Percentiles rank a stretch among this genome's conserved stretches.
These are phyloP conservation scores for Platypus cylindrus DNA, from an alignment of 2,888 invertebrate species.

Conservation along the genomic window DNA sequence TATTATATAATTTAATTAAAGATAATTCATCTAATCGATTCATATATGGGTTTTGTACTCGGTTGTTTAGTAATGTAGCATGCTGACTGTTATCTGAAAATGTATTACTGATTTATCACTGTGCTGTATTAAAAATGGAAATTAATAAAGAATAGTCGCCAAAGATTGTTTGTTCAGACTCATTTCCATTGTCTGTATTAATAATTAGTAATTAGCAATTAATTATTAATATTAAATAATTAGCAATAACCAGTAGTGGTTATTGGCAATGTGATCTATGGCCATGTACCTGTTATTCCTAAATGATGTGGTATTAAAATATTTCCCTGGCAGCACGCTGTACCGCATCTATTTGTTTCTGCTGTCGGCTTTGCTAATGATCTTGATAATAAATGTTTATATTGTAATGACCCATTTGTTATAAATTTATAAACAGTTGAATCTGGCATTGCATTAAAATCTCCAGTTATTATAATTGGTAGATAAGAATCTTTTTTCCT, in stretches of 20 bases:
- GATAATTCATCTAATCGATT: constrained; percentile 21
- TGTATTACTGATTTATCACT: too few relatives aligned
- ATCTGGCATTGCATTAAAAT: constrained; percentile 75
- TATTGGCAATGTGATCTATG: too few relatives aligned
- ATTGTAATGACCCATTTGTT: constrained; percentile 45
- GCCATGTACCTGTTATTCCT: constrained; percentile 41
- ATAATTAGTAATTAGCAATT: too few relatives aligned
- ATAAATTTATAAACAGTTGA: constrained; percentile 61
- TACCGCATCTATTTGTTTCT: constrained; percentile 3
- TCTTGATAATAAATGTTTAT: constrained; percentile 29
- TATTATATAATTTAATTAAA: constrained; percentile 28
- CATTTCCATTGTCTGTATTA: too few relatives aligned
- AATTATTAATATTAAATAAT: too few relatives aligned
- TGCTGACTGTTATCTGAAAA: constrained; percentile 32
- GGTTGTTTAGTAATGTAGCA: constrained; percentile 21
- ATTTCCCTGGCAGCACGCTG: constrained; percentile 19
- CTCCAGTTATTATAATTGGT: constrained; percentile 82
- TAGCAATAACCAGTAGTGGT: too few relatives aligned
- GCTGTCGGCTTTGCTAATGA: constrained; percentile 16
- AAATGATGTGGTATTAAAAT: constrained; percentile 27
- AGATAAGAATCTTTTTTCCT: constrained; percentile 36
- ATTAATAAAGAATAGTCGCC: too few relatives aligned
- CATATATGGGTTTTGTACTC: constrained; percentile 14
- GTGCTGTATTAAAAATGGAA: too few relatives aligned
- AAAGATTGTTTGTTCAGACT: too few relatives aligned